A percentile compares a stretch with the other conserved stretches of the same genome.
These are phyloP conservation scores for Sylvilagus bachmani DNA, from an alignment of 2,113 vertebrate species.

Conservation along the genomic window DNA sequence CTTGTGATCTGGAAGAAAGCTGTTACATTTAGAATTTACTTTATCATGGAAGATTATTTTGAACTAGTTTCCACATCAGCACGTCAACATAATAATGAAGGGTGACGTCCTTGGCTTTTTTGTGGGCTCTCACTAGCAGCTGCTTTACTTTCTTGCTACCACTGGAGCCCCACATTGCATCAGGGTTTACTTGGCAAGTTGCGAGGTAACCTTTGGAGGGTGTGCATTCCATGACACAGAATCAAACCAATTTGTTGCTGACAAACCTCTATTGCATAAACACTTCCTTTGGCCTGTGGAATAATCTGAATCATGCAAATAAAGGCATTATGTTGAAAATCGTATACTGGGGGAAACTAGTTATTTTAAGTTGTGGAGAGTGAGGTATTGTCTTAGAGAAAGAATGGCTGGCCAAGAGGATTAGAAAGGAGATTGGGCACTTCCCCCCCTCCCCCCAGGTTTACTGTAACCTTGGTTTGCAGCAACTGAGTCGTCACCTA, in stretches of 20 bases:
- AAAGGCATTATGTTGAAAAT: slow-evolving; percentile 6
- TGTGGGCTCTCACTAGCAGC: background rate
- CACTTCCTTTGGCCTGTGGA: background rate
- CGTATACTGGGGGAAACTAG: background rate
- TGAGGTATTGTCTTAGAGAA: slow-evolving; percentile 52
- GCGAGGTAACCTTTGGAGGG: background rate
- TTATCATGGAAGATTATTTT: slow-evolving; percentile 16
- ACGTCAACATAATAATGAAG: background rate
- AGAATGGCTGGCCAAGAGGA: slow-evolving; percentile 11
- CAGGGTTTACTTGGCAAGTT: slow-evolving; percentile 71
- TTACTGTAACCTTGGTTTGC: slow-evolving; percentile 36
- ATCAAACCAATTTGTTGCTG: background rate
- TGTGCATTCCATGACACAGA: background rate
- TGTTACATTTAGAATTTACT: background rate
- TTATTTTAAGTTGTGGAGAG: background rate
- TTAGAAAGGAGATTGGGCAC: background rate
- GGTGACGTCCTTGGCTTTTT: background rate
- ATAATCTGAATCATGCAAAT: slow-evolving; percentile 13
- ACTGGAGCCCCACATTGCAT: slow-evolving; percentile 77
- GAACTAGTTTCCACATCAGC: slow-evolving; percentile 3
- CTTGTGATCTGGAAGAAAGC: slow-evolving; percentile 22
- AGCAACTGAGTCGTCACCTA: slow-evolving; percentile 67
- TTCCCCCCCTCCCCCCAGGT: slow-evolving; percentile 73
- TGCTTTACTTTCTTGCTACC: slow-evolving; percentile 68
- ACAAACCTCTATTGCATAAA: background rate